Conservation (phyloP, 2,113 vertebrate genomes). For the Columbina picui region DNA sequence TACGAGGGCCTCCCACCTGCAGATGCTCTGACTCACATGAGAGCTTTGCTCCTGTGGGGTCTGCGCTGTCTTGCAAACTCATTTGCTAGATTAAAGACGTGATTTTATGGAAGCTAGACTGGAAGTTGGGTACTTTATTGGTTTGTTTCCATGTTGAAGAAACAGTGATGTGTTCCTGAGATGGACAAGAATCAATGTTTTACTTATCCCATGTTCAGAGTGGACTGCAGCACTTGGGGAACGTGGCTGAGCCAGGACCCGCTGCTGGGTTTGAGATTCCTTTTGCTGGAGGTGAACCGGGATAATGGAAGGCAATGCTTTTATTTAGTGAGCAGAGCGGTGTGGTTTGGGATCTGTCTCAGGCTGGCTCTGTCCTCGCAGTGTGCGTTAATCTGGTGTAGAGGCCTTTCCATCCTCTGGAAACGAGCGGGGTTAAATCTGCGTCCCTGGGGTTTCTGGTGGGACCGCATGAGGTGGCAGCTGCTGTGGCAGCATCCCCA, state of each 20-base stretch:
- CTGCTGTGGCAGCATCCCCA: no score
- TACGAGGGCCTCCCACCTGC: background rate
- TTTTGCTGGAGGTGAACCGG: background rate
- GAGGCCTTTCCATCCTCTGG: background rate
- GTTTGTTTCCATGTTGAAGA: background rate
- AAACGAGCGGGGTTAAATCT: rapidly evolving
- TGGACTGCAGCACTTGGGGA: background rate
- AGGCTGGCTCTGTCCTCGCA: background rate
- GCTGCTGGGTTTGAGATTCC: background rate
- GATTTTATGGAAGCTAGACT: background rate
- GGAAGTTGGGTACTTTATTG: background rate
- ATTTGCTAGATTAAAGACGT: background rate
- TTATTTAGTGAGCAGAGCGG: background rate
- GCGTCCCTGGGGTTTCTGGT: background rate
- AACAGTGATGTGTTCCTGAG: background rate
- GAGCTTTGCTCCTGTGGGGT: background rate
- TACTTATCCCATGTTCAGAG: background rate
- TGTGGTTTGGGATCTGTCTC: background rate
- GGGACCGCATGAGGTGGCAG: no score
- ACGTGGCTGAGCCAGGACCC: background rate
- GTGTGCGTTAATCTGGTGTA: no score
- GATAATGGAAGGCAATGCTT: background rate
- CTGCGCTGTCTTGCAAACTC: background rate
- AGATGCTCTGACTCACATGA: background rate
- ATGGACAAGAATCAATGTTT: background rate